Conservation (phyloP, 2,888 invertebrate species). For the Cheilosia grossa region DNA sequence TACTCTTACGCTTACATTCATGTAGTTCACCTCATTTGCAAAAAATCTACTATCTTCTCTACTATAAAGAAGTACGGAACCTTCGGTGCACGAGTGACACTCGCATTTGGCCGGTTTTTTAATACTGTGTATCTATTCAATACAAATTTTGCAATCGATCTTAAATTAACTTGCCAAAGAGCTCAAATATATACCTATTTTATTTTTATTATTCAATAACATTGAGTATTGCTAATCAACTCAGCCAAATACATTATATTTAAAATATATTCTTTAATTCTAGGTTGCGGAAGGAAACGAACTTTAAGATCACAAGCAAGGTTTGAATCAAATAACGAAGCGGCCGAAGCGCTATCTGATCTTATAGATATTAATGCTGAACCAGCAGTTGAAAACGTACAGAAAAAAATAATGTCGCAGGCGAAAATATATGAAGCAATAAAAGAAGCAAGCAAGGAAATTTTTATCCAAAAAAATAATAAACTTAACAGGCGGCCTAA, state of each 20-base stretch:
- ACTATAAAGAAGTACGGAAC: too few relatives aligned
- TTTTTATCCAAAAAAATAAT: conserved; percentile 84
- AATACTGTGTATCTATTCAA: too few relatives aligned
- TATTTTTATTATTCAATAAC: too few relatives aligned
- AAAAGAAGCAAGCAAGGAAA: conserved; percentile 90
- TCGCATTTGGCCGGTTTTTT: too few relatives aligned
- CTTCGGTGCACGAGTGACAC: too few relatives aligned
- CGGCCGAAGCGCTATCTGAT: conserved; percentile 87
- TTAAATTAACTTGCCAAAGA: too few relatives aligned
- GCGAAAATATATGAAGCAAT: conserved; percentile 90
- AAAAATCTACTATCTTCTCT: too few relatives aligned
- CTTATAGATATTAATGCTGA: conserved; percentile 88
- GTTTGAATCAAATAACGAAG: conserved; percentile 83
- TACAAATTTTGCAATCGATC: too few relatives aligned
- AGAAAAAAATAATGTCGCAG: conserved; percentile 91
- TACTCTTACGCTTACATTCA: too few relatives aligned
- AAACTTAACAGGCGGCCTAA: conserved; percentile 4
- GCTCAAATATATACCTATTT: too few relatives aligned
- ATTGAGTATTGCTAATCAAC: too few relatives aligned
- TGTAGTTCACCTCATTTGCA: too few relatives aligned
- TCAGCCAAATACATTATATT: background rate
- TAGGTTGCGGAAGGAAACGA: conserved; percentile 90
- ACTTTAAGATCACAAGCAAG: conserved; percentile 80
- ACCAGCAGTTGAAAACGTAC: conserved; percentile 89
- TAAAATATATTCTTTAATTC: background rate